Base-by-base conservation (phyloP, 2,113 vertebrate species). In the Syngnathus scovelli region DNA sequence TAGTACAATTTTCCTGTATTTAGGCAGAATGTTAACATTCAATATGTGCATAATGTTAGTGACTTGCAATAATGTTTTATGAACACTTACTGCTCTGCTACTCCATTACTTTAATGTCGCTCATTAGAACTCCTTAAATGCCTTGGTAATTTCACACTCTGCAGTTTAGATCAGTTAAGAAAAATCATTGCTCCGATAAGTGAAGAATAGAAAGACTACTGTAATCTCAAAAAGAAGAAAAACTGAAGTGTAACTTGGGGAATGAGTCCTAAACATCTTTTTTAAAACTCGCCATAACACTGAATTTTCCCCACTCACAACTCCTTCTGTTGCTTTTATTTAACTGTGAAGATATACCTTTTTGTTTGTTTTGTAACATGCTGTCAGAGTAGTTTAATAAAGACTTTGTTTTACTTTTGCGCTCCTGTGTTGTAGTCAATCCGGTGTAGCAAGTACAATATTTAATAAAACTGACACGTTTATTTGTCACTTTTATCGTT, bases 261-360 rank as follows among this genome's bases (percentile, higher is more conserved):
- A 58, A 58, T n/a, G 49, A 52, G 18, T 58, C 27, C 13, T 7
- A 8, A 56, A 56, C 55, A 15, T 33, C 27, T 16, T 64, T 44
- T 62, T 71, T 1, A 73, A 60, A 54, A 64, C 61, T 72, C 64
- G 33, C 56, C 21, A 38, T 58, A n/a, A 51, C 8, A 39, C 74
- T 33, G 64, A 60, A 3, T 44, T 78, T 64, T 1, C 64, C 75
- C 23, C 23, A 52, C 75, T 75, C 75, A 81, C 68, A 74, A 10
- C 70, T 69, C 67, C 74, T 78, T 81, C 68, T 85, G 77, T 78
- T 76, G 69, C 76, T 86, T 82, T 77, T 85, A 81, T 89, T 89
- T 87, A 84, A 89, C 69, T 88, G 85, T 88, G 81, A 76, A 86
- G 78, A 61, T 70, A 75, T 75, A 70, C 82, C 81, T 66, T 23